A percentile compares a stretch with the other conserved stretches of the same genome.
These are phyloP conservation scores for Ramphastos sulfuratus DNA, from an alignment of 2,113 vertebrate species.

Conservation along the genomic window DNA sequence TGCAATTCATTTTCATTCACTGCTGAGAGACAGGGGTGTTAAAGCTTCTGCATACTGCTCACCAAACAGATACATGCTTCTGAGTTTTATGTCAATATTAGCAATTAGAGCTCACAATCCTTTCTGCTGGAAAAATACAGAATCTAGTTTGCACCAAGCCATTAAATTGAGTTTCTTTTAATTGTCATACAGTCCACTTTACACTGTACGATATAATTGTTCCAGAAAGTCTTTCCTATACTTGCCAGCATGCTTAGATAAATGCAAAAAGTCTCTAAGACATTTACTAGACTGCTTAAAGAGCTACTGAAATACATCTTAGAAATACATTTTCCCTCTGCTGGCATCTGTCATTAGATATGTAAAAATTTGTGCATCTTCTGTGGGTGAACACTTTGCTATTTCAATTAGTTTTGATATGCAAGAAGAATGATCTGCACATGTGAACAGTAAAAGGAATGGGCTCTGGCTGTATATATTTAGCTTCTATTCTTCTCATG, in stretches of 20 bases:
- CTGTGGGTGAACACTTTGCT: conserved; percentile 9
- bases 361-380: not conserved
- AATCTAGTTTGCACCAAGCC: not conserved
- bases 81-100: not conserved
- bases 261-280: not conserved
- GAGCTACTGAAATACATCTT: conserved; percentile 1
- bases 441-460: not conserved
- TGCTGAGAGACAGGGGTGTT: not conserved
- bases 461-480: not conserved
- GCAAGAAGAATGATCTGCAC: not conserved
- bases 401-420: conserved; percentile 24
- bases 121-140: not conserved
- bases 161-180: not conserved
- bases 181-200: not conserved
- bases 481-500: conserved; percentile 15
- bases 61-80: not conserved
- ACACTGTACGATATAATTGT: not conserved
- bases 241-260: not conserved
- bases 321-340: conserved; percentile 8
- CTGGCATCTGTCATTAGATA: not conserved
- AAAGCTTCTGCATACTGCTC: not conserved
- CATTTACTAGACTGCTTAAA: conserved; percentile 1
- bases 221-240: not conserved
- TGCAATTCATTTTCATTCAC: not conserved
- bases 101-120: not conserved